Conservation (phyloP, 2,797 vertebrate genomes). For the Onychomys arenicola region DNA sequence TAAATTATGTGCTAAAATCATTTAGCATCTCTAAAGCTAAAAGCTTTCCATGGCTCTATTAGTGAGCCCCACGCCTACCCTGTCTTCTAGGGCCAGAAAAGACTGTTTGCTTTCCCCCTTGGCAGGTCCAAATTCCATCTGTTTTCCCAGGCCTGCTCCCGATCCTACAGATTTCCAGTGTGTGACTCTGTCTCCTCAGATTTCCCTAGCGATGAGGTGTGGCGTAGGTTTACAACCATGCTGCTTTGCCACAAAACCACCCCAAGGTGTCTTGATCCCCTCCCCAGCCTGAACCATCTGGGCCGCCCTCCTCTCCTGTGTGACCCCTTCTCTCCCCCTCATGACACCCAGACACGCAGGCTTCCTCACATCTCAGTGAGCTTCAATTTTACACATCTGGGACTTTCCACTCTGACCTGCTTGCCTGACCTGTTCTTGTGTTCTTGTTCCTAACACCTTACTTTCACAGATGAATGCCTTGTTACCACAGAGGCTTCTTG, state of each 20-base stretch:
- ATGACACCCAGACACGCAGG: fast-evolving
- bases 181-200: not conserved
- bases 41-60: not conserved
- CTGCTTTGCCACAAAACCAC: not conserved
- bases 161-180: not conserved
- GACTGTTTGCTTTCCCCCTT: not conserved
- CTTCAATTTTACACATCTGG: not conserved
- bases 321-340: no score
- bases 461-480: not conserved
- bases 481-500: no score
- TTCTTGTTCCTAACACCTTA: not conserved
- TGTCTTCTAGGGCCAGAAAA: not conserved
- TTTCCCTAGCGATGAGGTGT: not conserved
- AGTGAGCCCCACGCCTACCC: not conserved
- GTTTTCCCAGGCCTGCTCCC: not conserved
- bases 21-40: not conserved
- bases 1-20: conserved; percentile 16
- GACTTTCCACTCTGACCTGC: not conserved
- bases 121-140: not conserved
- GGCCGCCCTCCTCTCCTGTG: not conserved
- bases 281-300: fast-evolving
- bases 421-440: not conserved
- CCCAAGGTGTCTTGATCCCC: not conserved
- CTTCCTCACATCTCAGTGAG: fast-evolving
- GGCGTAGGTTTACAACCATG: not conserved